Evolutionary conservation across 1,140 invertebrate genomes (phyloP), one percentile per base, ranked within the genome.

Genomic region (Streblospio benedicti): DNA sequence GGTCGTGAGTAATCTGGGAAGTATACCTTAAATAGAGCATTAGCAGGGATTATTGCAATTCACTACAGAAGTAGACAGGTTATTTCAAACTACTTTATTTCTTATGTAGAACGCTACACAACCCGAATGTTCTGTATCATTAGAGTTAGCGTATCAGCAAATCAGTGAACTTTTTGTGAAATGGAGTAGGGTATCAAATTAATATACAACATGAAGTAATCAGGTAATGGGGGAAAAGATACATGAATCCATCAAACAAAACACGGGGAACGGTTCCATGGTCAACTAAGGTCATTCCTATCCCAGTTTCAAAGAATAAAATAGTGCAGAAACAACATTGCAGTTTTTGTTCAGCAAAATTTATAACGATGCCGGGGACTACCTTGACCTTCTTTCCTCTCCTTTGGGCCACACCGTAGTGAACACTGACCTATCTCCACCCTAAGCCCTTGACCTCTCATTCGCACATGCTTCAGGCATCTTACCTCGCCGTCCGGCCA

Each of bases 1-100:
- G 62, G 44, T 44, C 76, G 69, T 23, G 71, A 72, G 62, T 74
- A 79, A 58, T 79, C 78, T 14, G 76, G 76, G 59, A 73, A 71
- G 30, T 61, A 73, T 0, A 69, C 70, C n/a, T 50, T 62, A n/a
- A 25, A 49, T 14, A 12, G 9, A 6, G 12, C 35, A 18, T 23
- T 18, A 3, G 2, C 2, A 49, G 20, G 28, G 3, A 49, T 18
- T 2, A 49, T 49, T 1, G 28, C 25, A 4, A 9, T 9, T 9
- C 9, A 9, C 9, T 38, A 38, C n/a, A 38, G 9, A 9, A 38
- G 9, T 9, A 9, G 28, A 16, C 14, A 18, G 3, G 28, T 49
- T 49, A 3, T 49, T 1, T 3, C 38, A 33, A 30, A 20, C 14
- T 41, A 49, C n/a, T 51, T 57, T 16, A 35, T 27, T 23, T 57